Percentiles rank a stretch among this genome's conserved stretches.
These are phyloP conservation scores for Hemicrepidius hirtus DNA, from an alignment of 2,888 invertebrate species.

Conservation along the genomic window DNA sequence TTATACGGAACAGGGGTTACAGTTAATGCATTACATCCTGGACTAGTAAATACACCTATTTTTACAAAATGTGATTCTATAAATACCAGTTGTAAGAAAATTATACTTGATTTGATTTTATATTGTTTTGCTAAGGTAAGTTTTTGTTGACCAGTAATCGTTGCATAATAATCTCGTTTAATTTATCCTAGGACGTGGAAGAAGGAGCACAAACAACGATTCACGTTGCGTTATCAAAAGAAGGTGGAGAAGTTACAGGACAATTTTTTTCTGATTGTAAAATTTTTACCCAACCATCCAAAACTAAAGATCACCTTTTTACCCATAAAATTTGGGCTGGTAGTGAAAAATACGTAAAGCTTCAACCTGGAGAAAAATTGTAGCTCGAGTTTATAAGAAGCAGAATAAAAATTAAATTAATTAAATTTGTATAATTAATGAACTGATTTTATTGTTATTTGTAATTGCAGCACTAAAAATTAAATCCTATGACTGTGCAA, in stretches of 20 bases:
- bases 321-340: conserved; percentile 81
- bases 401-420: no score
- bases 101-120: no score
- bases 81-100: no score
- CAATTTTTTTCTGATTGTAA: conserved; percentile 88
- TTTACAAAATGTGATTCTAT: conserved; percentile 1
- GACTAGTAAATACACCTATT: conserved; percentile 62
- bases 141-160: no score
- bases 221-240: conserved; percentile 84
- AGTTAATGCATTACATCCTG: conserved; percentile 69
- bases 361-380: conserved; percentile 79
- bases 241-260: conserved; percentile 80
- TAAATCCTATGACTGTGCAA: no score
- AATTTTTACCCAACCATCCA: conserved; percentile 37
- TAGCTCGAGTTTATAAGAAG: no score
- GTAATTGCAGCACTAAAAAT: no score
- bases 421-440: no score
- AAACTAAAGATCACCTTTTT: not conserved
- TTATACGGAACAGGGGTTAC: conserved; percentile 65
- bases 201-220: conserved; percentile 89
- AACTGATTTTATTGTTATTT: no score
- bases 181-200: conserved; percentile 82
- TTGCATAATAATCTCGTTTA: no score
- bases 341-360: conserved; percentile 82
- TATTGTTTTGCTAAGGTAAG: not conserved